Conservation (phyloP, 2,113 vertebrate genomes). For the Tragulus kanchil region DNA sequence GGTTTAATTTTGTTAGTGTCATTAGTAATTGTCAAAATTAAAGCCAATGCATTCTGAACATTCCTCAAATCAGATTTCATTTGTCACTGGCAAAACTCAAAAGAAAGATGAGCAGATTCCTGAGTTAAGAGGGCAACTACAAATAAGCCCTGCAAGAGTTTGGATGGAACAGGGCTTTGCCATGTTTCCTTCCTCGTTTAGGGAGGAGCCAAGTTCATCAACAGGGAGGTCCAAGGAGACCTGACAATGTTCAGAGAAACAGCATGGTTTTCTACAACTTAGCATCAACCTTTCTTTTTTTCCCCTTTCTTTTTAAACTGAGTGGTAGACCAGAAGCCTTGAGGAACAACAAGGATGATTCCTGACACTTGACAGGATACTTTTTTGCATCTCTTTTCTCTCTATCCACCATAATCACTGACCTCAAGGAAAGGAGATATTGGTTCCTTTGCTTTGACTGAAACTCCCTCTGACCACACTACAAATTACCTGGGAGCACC, state of each 20-base stretch:
- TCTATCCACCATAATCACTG: not conserved
- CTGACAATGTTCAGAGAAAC: not conserved
- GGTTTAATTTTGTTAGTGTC: not conserved
- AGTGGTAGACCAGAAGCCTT: not conserved
- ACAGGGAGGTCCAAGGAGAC: not conserved
- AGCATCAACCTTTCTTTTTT: not conserved
- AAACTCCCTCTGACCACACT: not conserved
- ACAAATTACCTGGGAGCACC: not conserved
- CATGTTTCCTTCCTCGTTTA: not conserved
- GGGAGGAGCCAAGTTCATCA: not conserved
- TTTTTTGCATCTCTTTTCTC: not conserved
- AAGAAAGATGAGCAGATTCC: not conserved
- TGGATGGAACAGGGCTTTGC: not conserved
- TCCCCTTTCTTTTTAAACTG: not conserved
- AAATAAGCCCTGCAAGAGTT: not conserved
- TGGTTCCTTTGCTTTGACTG: not conserved
- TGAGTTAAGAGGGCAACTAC: not conserved
- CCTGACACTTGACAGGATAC: not conserved
- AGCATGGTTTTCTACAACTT: not conserved
- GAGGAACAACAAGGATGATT: not conserved
- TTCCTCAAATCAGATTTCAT: not conserved
- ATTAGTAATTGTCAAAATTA: not conserved
- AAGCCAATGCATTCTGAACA: not conserved
- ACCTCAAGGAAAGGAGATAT: not conserved
- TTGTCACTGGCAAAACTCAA: not conserved